A percentile compares a stretch with the other conserved stretches of the same genome.
Evolutionary conservation across 2,113 vertebrate species (phyloP).

Genomic region (Lepus timidus): DNA sequence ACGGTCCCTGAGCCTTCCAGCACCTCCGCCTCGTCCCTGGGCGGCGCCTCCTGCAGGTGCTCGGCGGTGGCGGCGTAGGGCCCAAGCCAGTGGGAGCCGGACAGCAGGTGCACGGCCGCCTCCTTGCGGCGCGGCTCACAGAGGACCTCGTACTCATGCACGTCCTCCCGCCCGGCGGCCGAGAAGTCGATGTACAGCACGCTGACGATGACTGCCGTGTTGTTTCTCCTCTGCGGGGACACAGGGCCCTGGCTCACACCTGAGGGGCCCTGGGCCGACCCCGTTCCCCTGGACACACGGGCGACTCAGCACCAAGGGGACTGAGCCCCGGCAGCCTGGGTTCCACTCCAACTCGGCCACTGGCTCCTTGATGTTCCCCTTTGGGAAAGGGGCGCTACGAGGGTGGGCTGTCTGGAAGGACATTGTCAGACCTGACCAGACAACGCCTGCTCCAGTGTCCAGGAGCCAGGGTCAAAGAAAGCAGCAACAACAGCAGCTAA

Average conservation of each 20-base stretch:
- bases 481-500: background rate
- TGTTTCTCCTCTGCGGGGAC: conserved; percentile 92
- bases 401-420: background rate
- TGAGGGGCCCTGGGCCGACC: background rate
- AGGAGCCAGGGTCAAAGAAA: background rate
- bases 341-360: background rate
- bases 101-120: conserved; percentile 92
- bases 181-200: conserved; percentile 97
- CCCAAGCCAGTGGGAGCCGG: conserved; percentile 87
- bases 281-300: background rate
- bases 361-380: background rate
- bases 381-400: background rate
- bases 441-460: background rate
- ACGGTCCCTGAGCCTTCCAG: background rate
- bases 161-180: conserved; percentile 85
- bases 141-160: conserved; percentile 95
- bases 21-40: background rate
- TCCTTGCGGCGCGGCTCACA: conserved; percentile 95
- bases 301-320: background rate
- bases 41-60: conserved; percentile 86
- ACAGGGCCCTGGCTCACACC: conserved; percentile 40
- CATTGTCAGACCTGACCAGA: background rate
- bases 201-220: conserved; percentile 94
- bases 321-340: background rate
- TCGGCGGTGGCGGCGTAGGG: conserved; percentile 89